Evolutionary conservation across 2,797 vertebrate species (phyloP).

Genomic region (Eutrigla gurnardus): DNA sequence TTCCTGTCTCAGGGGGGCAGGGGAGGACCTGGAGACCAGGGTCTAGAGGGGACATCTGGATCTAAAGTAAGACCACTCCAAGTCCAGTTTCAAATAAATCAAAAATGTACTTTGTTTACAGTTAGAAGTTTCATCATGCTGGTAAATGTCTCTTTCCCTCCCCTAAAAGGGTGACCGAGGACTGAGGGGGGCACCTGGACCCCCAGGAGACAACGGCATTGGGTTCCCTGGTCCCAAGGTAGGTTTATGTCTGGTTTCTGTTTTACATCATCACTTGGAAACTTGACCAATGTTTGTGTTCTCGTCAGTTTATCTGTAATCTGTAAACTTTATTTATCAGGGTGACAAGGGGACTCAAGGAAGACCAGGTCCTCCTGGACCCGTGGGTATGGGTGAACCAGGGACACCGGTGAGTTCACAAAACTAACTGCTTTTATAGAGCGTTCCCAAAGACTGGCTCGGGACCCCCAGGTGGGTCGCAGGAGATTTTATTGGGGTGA

Average conservation of each 20-base stretch:
- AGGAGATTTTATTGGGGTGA: too few relatives aligned
- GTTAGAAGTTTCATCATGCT: background rate
- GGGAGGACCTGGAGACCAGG: conserved; percentile 77
- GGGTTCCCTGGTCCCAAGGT: conserved; percentile 83
- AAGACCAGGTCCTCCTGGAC: conserved; percentile 74
- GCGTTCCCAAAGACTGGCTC: too few relatives aligned
- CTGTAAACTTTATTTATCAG: conserved; percentile 57
- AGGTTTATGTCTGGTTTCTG: background rate
- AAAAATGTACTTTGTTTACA: background rate
- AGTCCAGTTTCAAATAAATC: background rate
- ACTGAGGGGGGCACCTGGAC: conserved; percentile 81
- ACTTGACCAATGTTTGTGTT: background rate
- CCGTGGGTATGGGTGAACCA: conserved; percentile 77
- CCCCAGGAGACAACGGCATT: conserved; percentile 80
- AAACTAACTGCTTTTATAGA: background rate
- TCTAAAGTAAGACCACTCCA: conserved; percentile 71
- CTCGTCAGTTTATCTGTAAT: background rate
- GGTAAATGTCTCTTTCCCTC: background rate
- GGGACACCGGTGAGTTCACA: conserved; percentile 74
- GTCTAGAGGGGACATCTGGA: conserved; percentile 76
- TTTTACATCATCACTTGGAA: background rate
- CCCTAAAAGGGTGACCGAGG: conserved; percentile 87
- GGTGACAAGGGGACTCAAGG: conserved; percentile 83
- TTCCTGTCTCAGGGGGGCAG: conserved; percentile 68
- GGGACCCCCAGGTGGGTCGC: too few relatives aligned